Evolutionary conservation across 2,113 vertebrate genomes (phyloP), one percentile per base, ranked within the genome.

Genomic region (Fregetta grallaria): DNA sequence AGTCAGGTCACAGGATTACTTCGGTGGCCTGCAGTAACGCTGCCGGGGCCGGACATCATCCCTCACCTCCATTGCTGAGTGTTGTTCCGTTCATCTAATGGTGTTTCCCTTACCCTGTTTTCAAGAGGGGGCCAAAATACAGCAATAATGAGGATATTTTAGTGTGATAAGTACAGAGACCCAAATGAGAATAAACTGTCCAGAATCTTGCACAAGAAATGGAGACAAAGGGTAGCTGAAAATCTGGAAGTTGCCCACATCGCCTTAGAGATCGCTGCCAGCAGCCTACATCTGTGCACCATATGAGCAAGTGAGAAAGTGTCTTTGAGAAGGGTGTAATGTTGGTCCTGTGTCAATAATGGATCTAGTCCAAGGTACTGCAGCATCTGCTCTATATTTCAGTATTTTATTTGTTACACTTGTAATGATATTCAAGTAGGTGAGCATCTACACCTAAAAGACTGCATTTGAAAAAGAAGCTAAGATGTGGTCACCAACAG

Each of bases 311-410:
- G 89, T 71, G 94, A 96, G 93, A 95, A 95, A 78, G 86, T 85
- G 62, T 92, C 86, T 94, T 75, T 91, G 91, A 94, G 91, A 96
- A 91, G 84, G 62, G 73, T 73, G 80, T 94, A 78, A 66, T 87
- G 86, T 85, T 97, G 94, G 91, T 96, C 71, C 86, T 78, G 36
- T 76, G 77, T 97, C 92, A 97, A 85, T 81, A 96, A 94, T 79
- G 86, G 88, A 87, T 29, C 50, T 65, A 79, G 15, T 96, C 91
- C 97, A 97, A 95, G 53, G 70, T 74, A 76, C 76, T 47, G 58
- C 91, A 94, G 92, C 91, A 95, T 97, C 94, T 92, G 88, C 86
- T 94, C 85, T 84, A 2, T 85, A 89, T 95, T 94, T 79, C 36
- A 17, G 58, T 72, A 50, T 73, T 92, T 92, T 76, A 58, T 79